Conservation (phyloP, 1,140 invertebrate genomes). For the Trialeurodes vaporariorum region DNA sequence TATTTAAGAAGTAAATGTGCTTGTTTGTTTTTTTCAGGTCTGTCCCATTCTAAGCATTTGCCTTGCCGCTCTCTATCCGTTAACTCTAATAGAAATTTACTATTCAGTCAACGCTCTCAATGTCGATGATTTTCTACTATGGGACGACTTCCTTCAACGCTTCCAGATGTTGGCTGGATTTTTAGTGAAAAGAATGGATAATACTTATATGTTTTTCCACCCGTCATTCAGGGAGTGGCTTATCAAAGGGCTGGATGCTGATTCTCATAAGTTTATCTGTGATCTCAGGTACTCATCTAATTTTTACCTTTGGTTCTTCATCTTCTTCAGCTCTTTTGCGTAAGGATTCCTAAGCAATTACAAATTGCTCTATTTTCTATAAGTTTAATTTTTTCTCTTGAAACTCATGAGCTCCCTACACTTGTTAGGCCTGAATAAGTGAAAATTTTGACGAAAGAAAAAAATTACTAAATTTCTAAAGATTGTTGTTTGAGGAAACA, state of each 20-base stretch:
- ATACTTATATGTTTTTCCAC: conserved; percentile 94
- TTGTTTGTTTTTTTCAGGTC: conserved; percentile 19
- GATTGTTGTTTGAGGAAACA: too few relatives aligned
- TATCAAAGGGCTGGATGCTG: conserved; percentile 76
- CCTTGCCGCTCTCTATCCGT: conserved; percentile 76
- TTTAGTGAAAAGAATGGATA: conserved; percentile 75
- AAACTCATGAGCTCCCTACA: too few relatives aligned
- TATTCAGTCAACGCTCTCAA: conserved; percentile 82
- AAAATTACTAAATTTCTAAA: too few relatives aligned
- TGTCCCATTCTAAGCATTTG: conserved; percentile 73
- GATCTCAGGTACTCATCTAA: conserved; percentile 65
- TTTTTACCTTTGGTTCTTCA: too few relatives aligned
- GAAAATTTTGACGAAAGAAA: too few relatives aligned
- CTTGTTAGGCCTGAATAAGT: too few relatives aligned
- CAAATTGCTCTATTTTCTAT: too few relatives aligned
- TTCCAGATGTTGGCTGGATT: conserved; percentile 69
- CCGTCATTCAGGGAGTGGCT: conserved; percentile 94
- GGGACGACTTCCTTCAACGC: conserved; percentile 77
- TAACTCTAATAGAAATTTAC: conserved; percentile 83
- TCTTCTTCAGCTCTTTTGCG: too few relatives aligned
- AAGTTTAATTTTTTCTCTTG: too few relatives aligned
- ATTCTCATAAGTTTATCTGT: conserved; percentile 81
- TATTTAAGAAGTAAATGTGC: too few relatives aligned
- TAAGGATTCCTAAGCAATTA: too few relatives aligned
- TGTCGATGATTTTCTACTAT: conserved; percentile 62